Percentiles rank a stretch among this genome's conserved stretches.
Conservation (phyloP, 1,140 invertebrate genomes). For the Augochlora pura region DNA sequence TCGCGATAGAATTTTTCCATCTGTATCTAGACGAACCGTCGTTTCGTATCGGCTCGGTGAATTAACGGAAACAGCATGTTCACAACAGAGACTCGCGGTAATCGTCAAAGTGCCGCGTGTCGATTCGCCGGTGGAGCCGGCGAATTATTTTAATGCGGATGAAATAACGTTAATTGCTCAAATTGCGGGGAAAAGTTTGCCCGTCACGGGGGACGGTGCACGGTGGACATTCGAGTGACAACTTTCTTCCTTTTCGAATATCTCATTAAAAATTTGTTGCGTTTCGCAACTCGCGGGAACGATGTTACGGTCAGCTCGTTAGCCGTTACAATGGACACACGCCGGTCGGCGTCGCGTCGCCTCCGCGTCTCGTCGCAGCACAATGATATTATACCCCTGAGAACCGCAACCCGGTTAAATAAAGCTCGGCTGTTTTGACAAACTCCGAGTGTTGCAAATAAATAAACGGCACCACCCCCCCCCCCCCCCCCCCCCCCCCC, state of each 20-base stretch:
- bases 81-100: too few species aligned
- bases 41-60: background rate
- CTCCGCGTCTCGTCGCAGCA: constrained; percentile 17
- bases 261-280: constrained; percentile 34
- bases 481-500: too few species aligned
- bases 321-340: constrained; percentile 38
- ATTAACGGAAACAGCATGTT: background rate
- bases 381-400: constrained; percentile 43
- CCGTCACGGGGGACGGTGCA: background rate
- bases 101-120: too few species aligned
- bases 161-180: constrained; percentile 23
- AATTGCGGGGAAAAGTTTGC: constrained; percentile 3
- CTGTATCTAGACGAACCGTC: too few species aligned
- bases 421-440: constrained; percentile 46
- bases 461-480: too few species aligned
- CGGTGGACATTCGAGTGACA: constrained; percentile 9
- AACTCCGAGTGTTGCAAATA: constrained; percentile 29
- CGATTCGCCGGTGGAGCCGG: background rate
- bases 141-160: background rate
- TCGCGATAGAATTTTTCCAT: too few species aligned
- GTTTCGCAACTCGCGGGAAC: constrained; percentile 34
- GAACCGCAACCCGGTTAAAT: constrained; percentile 34
- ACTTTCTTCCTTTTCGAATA: constrained; percentile 23
- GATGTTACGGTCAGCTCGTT: constrained; percentile 42
- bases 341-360: background rate